These are phyloP conservation scores for Pelecanoides urinatrix DNA, from an alignment of 2,113 vertebrate genomes.

Conservation along the genomic window DNA sequence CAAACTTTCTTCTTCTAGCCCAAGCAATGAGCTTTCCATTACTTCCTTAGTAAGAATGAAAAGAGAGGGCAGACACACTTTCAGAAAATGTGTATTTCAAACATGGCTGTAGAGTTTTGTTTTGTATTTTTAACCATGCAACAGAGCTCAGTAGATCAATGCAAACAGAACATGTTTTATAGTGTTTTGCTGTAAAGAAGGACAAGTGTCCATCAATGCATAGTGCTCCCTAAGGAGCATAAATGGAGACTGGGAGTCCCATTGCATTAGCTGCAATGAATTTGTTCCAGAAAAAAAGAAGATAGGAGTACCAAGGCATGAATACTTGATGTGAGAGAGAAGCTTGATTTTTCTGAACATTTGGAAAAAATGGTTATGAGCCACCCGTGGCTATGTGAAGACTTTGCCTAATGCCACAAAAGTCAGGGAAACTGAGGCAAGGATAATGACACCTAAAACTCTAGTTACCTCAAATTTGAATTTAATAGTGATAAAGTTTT, in stretches of 20 bases:
- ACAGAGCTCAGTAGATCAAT: conserved; percentile 14
- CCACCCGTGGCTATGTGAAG: background rate
- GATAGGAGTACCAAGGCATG: background rate
- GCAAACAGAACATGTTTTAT: conserved; percentile 29
- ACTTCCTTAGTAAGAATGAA: background rate
- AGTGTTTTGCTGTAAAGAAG: conserved; percentile 30
- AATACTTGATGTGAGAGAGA: background rate
- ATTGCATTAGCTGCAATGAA: conserved; percentile 19
- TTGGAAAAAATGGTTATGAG: background rate
- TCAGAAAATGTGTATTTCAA: background rate
- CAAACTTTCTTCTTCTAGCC: background rate
- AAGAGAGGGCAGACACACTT: background rate
- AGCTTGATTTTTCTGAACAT: background rate
- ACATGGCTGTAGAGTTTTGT: background rate
- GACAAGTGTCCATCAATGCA: background rate
- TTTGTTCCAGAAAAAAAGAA: background rate
- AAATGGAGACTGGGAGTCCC: conserved; percentile 46
- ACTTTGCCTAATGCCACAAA: background rate
- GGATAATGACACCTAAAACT: background rate
- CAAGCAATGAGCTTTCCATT: background rate
- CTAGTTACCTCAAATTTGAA: background rate
- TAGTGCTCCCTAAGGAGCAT: background rate
- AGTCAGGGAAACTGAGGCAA: background rate
- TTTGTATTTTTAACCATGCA: conserved; percentile 9
- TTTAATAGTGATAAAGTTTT: background rate